Conservation (phyloP, 2,888 invertebrate species). For the Disparrhopalites patrizii region DNA sequence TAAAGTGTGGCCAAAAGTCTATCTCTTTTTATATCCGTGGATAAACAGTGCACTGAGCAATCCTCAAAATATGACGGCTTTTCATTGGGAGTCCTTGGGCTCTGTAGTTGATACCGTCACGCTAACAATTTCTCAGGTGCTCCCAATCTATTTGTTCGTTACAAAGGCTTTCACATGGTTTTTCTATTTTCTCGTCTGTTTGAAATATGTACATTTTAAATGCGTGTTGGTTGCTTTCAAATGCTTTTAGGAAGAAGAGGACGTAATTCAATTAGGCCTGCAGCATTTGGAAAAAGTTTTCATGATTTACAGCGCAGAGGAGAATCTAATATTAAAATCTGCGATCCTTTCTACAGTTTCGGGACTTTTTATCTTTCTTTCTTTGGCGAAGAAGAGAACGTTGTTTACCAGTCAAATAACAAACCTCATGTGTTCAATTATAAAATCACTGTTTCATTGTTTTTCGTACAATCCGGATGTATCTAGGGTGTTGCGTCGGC, state of each 20-base stretch:
- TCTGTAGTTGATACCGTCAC: conserved; percentile 41
- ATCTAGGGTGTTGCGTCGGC: conserved; percentile 38
- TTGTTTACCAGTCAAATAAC: conserved; percentile 32
- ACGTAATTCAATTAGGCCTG: conserved; percentile 40
- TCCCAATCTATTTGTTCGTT: conserved; percentile 1
- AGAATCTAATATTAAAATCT: conserved; percentile 39
- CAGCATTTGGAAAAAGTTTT: conserved; percentile 33
- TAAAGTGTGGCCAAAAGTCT: conserved; percentile 37
- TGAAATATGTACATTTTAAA: not conserved
- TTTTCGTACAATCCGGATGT: conserved; percentile 37
- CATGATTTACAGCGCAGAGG: conserved; percentile 37
- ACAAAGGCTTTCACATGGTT: not conserved
- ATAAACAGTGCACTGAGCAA: conserved; percentile 36
- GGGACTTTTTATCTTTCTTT: conserved; percentile 42
- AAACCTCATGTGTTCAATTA: conserved; percentile 39
- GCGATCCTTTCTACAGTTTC: conserved; percentile 44
- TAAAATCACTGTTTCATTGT: conserved; percentile 42
- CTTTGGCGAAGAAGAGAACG: conserved; percentile 32
- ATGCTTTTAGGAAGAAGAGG: conserved; percentile 39
- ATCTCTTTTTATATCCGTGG: conserved; percentile 41
- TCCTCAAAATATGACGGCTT: conserved; percentile 35
- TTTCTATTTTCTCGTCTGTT: too few relatives aligned
- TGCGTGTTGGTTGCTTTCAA: not conserved
- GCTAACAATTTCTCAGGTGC: conserved; percentile 42
- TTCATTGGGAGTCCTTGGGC: conserved; percentile 45